A percentile compares a stretch with the other conserved stretches of the same genome.
Evolutionary conservation across 2,888 invertebrate species (phyloP).

Genomic region (Tipula helvola): DNA sequence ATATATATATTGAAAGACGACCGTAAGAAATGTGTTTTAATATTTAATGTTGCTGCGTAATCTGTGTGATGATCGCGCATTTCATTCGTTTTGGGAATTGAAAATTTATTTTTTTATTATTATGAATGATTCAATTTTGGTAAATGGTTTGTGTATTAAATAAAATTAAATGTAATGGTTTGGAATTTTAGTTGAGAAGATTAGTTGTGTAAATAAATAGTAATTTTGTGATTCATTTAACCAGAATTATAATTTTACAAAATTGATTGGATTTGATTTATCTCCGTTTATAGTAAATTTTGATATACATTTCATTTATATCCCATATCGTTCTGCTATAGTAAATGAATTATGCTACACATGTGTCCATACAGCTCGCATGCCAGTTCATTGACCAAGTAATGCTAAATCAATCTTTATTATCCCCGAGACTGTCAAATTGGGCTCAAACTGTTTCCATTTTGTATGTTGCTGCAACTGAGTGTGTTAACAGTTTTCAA

Average conservation of each 20-base stretch:
- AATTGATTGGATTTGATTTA: not conserved
- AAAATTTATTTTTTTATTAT: not conserved
- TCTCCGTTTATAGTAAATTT: too few relatives aligned
- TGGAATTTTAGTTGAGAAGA: not conserved
- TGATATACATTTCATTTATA: too few relatives aligned
- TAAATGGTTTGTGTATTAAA: not conserved
- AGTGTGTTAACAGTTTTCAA: too few relatives aligned
- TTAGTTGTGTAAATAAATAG: not conserved
- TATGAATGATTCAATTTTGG: not conserved
- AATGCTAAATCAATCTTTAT: too few relatives aligned
- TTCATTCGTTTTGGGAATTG: not conserved
- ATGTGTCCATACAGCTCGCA: too few relatives aligned
- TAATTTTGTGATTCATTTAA: not conserved
- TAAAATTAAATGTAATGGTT: not conserved
- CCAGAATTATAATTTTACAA: not conserved
- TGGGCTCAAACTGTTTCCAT: too few relatives aligned
- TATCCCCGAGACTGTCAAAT: too few relatives aligned
- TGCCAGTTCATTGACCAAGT: too few relatives aligned
- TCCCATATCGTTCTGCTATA: not conserved
- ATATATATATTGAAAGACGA: not conserved
- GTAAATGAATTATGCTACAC: too few relatives aligned
- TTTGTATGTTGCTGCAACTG: too few relatives aligned
- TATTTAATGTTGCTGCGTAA: not conserved
- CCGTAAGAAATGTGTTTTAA: not conserved
- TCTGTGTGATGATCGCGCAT: not conserved